Evolutionary conservation across 2,888 invertebrate species (phyloP), one percentile per base, ranked within the genome.

Genomic region (Amphipyra tragopoginis): DNA sequence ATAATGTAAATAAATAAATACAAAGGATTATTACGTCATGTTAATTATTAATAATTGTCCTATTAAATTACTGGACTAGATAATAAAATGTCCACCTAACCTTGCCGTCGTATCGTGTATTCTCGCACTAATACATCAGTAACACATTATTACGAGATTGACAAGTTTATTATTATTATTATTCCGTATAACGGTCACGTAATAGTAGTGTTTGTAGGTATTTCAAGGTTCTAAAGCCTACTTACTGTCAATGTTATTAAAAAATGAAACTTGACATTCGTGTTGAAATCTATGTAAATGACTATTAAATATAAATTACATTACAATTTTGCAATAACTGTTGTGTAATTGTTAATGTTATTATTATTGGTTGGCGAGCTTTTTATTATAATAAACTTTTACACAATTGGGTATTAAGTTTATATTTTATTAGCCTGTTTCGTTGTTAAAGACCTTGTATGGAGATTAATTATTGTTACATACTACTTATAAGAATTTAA

Each of bases 181-280:
- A 53, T 34, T 53, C n/a, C 8, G 9, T n/a, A 42, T 48, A 53
- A 52, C 44, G 11, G 43, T 58, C 54, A 63, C 51, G 52, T 71
- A 59, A 58, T 52, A 43, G 38, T 57, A 21, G 9, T 26, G 38
- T 21, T 51, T 52, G 45, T 43, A 44, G 34, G 10, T 54, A 62
- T 59, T 47, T 51, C 73, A 74, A 74, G 74, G 74, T 44, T 39
- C 11, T 11, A 39, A 54, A 13, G 45, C 40, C 51, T 55, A 70
- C 54, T 62, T 63, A 52, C 11, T 34, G 26, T 45, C 36, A 38
- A 54, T 61, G 39, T 39, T 50, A 52, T 48, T 47, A 42, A 38
- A 52, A 49, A 47, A 34, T 45, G 51, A 57, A 59, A 51, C 43
- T 48, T 60, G 47, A 65, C 54, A 59, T 61, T 70, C 34, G 36